Evolutionary conservation across 2,113 vertebrate species (phyloP).

Genomic region (Psammodynastes pulverulentus): DNA sequence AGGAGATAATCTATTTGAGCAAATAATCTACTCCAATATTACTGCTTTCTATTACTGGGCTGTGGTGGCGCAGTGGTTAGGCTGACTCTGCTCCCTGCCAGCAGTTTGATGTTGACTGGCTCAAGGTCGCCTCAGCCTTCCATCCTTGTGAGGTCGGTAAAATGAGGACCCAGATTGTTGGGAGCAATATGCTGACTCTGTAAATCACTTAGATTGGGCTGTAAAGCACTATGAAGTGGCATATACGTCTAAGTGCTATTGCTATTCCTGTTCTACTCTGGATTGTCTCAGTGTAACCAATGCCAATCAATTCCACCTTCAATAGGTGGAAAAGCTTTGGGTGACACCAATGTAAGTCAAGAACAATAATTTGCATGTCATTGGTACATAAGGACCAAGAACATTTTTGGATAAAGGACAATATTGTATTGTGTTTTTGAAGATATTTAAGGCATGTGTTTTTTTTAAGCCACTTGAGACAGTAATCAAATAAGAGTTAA

Average conservation of each 20-base stretch:
- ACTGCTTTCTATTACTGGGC: background rate
- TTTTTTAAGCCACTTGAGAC: background rate
- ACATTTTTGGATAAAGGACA: conserved; percentile 4
- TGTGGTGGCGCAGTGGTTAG: background rate
- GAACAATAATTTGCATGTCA: background rate
- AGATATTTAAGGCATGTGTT: background rate
- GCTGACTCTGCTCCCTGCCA: background rate
- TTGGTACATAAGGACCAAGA: background rate
- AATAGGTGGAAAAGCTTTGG: background rate
- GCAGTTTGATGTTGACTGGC: background rate
- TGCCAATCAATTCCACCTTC: background rate
- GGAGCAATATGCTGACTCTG: background rate
- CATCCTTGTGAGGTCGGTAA: background rate
- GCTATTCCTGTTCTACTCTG: background rate
- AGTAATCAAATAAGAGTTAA: conserved; percentile 23
- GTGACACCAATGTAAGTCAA: background rate
- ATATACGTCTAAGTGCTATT: background rate
- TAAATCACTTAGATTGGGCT: background rate
- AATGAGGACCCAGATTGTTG: background rate
- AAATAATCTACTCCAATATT: background rate
- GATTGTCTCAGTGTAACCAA: background rate
- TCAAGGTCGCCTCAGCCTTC: background rate
- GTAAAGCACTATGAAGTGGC: background rate
- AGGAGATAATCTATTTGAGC: background rate
- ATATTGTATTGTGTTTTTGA: background rate